Base-by-base conservation (phyloP, 1,140 invertebrate species). In the Proctacanthus coquilletti region DNA sequence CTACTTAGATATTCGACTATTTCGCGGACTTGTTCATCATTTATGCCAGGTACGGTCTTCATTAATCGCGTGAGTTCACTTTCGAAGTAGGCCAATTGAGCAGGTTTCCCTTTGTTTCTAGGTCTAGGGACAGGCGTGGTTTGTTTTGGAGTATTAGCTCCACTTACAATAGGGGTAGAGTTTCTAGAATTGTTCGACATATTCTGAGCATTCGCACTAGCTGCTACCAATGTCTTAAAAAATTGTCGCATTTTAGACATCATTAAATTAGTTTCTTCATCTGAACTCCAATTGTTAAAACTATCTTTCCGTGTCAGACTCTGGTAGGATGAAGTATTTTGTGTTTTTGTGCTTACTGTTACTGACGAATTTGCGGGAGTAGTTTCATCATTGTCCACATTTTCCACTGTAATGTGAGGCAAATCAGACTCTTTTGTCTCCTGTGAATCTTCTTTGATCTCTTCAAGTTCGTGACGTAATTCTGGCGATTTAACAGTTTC, bases 191-290 rank as follows among this genome's bases (percentile, higher is more conserved):
- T 42, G 9, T 39, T 42, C 2, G 36, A 30, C 36, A 41, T 39
- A 34, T 54, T 51, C 43, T 63, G 66, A 1, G 70, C 69, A 49
- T 73, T 75, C 4, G 69, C 68, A 0, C 71, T 69, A 27, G 72
- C 69, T 2, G 74, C 79, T 2, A 88, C 74, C 68, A 88, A 79
- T 17, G 81, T 85, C 57, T 87, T 88, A 56, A 89, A 88, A 54
- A 89, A 86, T 45, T 86, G 82, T 3, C 84, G 66, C 81, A 91
- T 86, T 63, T 88, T 89, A 8, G 78, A 84, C 85, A 92, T 89
- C 85, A 92, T 91, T 6, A 89, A 58, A 57, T 92, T 92, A 1
- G 86, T 89, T 61, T 89, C 86, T 54, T 91, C 85, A 51, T 91
- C 85, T 0, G 84, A 88, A 30, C 83, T 87, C 85, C 85, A 89